phyloP scores from a whole-genome alignment of 2,797 vertebrate genomes.

The Crenichthys baileyi region DNA sequence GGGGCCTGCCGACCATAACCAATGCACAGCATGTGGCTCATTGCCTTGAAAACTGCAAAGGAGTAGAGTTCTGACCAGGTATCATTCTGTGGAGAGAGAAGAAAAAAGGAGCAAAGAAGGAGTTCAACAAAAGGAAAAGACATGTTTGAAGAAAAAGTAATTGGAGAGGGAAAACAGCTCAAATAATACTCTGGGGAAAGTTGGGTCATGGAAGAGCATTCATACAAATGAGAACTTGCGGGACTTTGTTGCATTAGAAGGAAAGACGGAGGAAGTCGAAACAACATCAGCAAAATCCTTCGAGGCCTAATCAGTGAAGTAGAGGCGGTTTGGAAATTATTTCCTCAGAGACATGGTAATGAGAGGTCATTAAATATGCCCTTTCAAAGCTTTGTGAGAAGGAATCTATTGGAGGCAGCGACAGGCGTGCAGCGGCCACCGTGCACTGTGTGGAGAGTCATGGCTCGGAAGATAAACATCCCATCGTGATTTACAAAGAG shows the following conservation, averaged over 20 bases:
- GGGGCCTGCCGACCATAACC: constrained; percentile 95
- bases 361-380: constrained; percentile 76
- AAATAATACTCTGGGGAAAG: constrained; percentile 35
- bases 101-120: constrained; percentile 28
- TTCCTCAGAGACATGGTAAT: constrained; percentile 72
- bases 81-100: constrained; percentile 85
- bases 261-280: constrained; percentile 51
- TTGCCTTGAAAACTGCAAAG: constrained; percentile 95
- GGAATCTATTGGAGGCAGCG: constrained; percentile 29
- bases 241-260: constrained; percentile 53
- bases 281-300: constrained; percentile 67
- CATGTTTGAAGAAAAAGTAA: constrained; percentile 16
- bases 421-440: constrained; percentile 37
- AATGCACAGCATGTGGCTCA: constrained; percentile 99
- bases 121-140: constrained; percentile 39
- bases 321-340: constrained; percentile 63
- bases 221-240: constrained; percentile 68
- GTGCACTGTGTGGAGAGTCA: constrained; percentile 16
- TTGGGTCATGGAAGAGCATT: constrained; percentile 55
- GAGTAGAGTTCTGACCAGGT: constrained; percentile 97
- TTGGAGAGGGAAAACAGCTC: constrained; percentile 14
- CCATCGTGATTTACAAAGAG: neutral
- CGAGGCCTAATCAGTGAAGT: constrained; percentile 72
- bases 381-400: constrained; percentile 57
- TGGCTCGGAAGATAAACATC: constrained; percentile 21